phyloP scores from a whole-genome alignment of 2,888 invertebrate genomes.

The Drosophila robusta region DNA sequence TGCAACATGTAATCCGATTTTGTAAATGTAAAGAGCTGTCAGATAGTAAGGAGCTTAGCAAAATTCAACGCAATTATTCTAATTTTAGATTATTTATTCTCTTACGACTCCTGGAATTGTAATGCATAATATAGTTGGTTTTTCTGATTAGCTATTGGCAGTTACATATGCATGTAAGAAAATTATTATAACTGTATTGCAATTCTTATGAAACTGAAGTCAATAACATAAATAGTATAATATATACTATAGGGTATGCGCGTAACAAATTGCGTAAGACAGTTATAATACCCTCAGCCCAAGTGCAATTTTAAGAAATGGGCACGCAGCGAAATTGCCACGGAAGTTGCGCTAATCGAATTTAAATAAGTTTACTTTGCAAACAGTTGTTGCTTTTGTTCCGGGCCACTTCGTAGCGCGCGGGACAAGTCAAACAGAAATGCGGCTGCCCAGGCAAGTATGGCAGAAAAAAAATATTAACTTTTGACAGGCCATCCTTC shows the following conservation, averaged over 20 bases:
- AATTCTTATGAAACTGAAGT: background rate
- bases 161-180: too few species aligned
- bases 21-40: background rate
- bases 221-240: too few species aligned
- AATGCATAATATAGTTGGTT: too few species aligned
- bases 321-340: constrained; percentile 19
- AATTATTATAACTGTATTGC: too few species aligned
- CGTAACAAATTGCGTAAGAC: background rate
- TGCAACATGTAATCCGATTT: background rate
- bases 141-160: too few species aligned
- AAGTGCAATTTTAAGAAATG: background rate
- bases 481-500: constrained; percentile 56
- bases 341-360: constrained; percentile 78
- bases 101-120: too few species aligned
- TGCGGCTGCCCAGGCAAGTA: constrained; percentile 35
- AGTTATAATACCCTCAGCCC: constrained; percentile 1
- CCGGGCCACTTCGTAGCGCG: constrained; percentile 5
- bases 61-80: background rate
- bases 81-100: too few species aligned
- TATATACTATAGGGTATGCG: too few species aligned
- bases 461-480: constrained; percentile 63
- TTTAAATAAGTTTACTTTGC: constrained; percentile 79
- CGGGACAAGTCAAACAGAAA: constrained; percentile 60
- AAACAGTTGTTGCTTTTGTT: constrained; percentile 64
- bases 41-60: background rate